Conservation (phyloP, 2,797 vertebrate genomes). For the Parauchenoglanis ngamensis region DNA sequence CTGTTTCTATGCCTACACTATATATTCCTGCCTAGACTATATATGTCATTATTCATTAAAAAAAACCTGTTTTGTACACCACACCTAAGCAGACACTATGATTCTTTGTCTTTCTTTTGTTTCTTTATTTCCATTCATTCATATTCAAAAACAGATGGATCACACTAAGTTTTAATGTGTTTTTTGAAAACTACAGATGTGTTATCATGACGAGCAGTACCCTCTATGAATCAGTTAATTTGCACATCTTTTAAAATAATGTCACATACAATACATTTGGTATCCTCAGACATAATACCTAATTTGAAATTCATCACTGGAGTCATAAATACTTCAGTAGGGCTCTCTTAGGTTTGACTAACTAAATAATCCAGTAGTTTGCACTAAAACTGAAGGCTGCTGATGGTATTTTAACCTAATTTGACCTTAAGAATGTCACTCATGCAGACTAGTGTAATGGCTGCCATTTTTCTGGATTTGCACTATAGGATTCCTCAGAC, state of each 20-base stretch:
- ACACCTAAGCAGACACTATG: neutral
- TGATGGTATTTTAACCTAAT: slow-evolving; percentile 1
- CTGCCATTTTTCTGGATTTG: neutral
- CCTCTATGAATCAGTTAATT: neutral
- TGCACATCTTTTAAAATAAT: slow-evolving; percentile 3
- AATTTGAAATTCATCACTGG: neutral
- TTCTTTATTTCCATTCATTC: neutral
- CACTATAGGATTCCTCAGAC: neutral
- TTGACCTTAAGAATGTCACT: slow-evolving; percentile 2
- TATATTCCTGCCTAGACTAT: neutral
- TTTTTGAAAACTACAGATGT: neutral
- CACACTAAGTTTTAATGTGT: neutral
- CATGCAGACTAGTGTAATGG: neutral
- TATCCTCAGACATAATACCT: neutral
- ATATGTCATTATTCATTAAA: neutral
- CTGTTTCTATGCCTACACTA: neutral
- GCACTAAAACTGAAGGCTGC: neutral
- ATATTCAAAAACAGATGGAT: neutral
- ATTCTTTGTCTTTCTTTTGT: neutral
- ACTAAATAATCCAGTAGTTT: neutral
- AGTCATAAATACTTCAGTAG: slow-evolving; percentile 4
- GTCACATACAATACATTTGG: neutral
- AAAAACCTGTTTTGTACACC: neutral
- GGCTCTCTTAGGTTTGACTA: neutral
- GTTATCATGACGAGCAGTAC: neutral